Evolutionary conservation across 2,113 vertebrate genomes (phyloP), one percentile per base, ranked within the genome.

Genomic region (Archilochus colubris): DNA sequence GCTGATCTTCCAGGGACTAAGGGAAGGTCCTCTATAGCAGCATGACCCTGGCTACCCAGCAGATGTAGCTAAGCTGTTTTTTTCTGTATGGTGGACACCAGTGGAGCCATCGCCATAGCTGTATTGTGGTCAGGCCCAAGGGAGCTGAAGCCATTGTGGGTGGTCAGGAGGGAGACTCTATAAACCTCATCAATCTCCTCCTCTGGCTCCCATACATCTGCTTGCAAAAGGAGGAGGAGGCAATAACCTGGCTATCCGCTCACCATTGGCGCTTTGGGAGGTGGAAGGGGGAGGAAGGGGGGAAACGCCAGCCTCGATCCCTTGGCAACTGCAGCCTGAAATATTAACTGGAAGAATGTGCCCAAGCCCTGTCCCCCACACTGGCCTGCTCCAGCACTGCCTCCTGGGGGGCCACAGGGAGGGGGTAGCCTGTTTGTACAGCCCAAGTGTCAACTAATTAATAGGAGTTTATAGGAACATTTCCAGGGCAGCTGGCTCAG

Each of bases 301-400:
- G 97, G 97, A 97, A 97, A 95, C 94, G 92, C 97, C 97, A 97
- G 79, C 76, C 86, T 91, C 0, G 48, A 97, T 98, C 92, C 94
- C 96, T 97, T 96, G 97, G 98, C 93, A 97, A 98, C 97, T 91
- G 85, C 33, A 4, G 93, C 77, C 96, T 97, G 96, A 97, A 97
- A 97, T 97, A 98, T 98, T 97, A 97, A 97, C 96, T 97, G 94
- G 94, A 97, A 97, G 96, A 97, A 97, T 97, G 96, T 94, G 95
- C 94, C 92, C 89, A 94, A 96, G 97, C 88, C 86, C 92, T 92
- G 75, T 88, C 88, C 93, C 87, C 82, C 82, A 81, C 16, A 2
- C 86, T 86, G 93, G 89, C 92, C 91, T 91, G 92, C 73, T 94
- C 92, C 92, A 67, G 88, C 36, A 43, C 92, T 94, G 85, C 89